These are phyloP conservation scores for Melanaphis sacchari DNA, from an alignment of 1,140 invertebrate genomes.

Conservation along the genomic window DNA sequence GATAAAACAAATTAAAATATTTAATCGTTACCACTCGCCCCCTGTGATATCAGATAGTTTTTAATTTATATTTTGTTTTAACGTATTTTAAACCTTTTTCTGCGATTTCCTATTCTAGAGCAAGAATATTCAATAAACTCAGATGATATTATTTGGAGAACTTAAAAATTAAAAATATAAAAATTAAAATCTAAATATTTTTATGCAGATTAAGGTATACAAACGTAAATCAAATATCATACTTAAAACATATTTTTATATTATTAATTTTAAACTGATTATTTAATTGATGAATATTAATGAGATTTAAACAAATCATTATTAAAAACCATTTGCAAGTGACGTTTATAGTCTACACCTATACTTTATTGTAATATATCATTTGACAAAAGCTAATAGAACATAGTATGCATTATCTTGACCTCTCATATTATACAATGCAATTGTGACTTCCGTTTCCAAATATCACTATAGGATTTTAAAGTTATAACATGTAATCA, in stretches of 20 bases:
- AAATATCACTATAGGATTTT: no score
- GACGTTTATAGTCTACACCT: neutral
- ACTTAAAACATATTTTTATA: no score
- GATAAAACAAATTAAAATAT: neutral
- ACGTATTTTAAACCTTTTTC: neutral
- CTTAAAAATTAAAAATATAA: no score
- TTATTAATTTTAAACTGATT: neutral
- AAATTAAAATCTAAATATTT: neutral
- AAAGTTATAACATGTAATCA: no score
- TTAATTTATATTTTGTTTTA: neutral
- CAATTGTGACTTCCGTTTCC: neutral
- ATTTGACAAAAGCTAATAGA: neutral
- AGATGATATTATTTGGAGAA: no score
- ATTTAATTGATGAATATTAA: neutral
- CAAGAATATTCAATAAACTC: no score
- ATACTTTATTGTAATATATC: neutral
- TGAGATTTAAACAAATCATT: no score
- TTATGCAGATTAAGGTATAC: no score
- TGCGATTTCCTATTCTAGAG: no score
- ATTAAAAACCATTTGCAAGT: neutral
- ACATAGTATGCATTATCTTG: neutral
- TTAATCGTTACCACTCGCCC: neutral
- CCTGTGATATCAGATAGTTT: neutral
- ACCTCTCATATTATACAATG: neutral
- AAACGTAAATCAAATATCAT: no score